Base-by-base conservation (phyloP, 1,140 invertebrate species). In the Eriocheir sinensis region DNA sequence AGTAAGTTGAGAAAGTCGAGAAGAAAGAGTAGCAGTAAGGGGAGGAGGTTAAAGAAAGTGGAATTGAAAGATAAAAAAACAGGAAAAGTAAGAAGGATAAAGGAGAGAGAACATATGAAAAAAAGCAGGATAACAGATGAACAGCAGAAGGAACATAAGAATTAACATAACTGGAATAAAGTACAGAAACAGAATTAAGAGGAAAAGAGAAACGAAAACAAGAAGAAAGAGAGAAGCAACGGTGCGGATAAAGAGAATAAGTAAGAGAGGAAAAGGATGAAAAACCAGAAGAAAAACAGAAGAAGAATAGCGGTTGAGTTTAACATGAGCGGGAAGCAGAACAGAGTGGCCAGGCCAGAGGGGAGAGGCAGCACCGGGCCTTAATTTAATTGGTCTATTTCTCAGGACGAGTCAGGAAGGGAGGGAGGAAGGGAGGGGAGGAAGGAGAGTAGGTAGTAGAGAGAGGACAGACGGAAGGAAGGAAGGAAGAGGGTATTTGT, bases 351-450 rank as follows among this genome's bases (percentile, higher is more conserved):
- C n/a, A n/a, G 60, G 2, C 21, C 60, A 6, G 21, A 17, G n/a
- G 60, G 60, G 60, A n/a, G 9, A 72, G 21, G 21, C 60, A 6
- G 21, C 60, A 72, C 60, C 17, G 0, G 0, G 60, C n/a, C 60
- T 72, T 72, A 72, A 72, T 72, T 72, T 72, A 72, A 72, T 72
- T 72, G 60, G 12, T 72, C 60, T 72, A 72, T 72, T 72, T 72
- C 60, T 72, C 60, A 72, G 60, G 60, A n/a, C 60, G 21, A 72
- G 17, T n/a, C 60, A 72, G 60, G 44, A 15, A 8, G 44, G 44
- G 4, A 15, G 15, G 44, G 44, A 4, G 44, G 44, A 8, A 72
- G 21, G 60, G 3, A 3, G n/a, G 60, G 60, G 27, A 8, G 60
- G 60, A 8, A 72, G 53, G 6, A 72, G n/a, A n/a, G n/a, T n/a